Conservation (phyloP, 2,797 vertebrate genomes). For the Meriones psammophilus region DNA sequence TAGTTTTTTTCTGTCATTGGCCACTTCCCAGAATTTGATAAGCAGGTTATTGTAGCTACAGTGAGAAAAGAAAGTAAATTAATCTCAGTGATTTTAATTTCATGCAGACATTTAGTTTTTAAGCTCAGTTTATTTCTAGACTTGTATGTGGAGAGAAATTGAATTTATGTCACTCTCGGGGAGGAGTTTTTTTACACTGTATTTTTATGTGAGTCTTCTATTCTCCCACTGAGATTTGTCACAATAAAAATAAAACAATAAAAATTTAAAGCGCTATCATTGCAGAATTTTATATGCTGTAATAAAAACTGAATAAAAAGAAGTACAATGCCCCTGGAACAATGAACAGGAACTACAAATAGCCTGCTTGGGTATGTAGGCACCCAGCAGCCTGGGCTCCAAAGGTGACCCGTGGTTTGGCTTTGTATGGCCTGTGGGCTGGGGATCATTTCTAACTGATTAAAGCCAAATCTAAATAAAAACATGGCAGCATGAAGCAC, state of each 20-base stretch:
- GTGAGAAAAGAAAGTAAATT: background rate
- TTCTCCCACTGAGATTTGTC: background rate
- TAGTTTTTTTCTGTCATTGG: background rate
- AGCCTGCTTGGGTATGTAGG: background rate
- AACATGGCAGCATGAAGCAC: background rate
- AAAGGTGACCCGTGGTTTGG: accelerated
- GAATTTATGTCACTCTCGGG: background rate
- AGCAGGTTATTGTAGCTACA: conserved; percentile 1
- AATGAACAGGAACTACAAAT: background rate
- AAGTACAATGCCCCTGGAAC: background rate
- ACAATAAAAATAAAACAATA: conserved; percentile 35
- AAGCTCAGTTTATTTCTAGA: background rate
- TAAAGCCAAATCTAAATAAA: conserved; percentile 11
- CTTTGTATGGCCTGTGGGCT: background rate
- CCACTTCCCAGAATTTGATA: conserved; percentile 17
- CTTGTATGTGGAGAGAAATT: background rate
- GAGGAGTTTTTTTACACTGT: background rate
- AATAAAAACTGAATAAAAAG: conserved; percentile 51
- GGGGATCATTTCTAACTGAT: background rate
- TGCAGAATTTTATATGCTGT: conserved; percentile 26
- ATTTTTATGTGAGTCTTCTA: background rate
- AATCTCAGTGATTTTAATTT: background rate
- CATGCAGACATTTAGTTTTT: background rate
- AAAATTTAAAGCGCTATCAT: background rate
- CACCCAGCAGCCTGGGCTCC: background rate